Evolutionary conservation across 2,797 vertebrate genomes (phyloP), one percentile per base, ranked within the genome.

Genomic region (Manis pentadactyla): DNA sequence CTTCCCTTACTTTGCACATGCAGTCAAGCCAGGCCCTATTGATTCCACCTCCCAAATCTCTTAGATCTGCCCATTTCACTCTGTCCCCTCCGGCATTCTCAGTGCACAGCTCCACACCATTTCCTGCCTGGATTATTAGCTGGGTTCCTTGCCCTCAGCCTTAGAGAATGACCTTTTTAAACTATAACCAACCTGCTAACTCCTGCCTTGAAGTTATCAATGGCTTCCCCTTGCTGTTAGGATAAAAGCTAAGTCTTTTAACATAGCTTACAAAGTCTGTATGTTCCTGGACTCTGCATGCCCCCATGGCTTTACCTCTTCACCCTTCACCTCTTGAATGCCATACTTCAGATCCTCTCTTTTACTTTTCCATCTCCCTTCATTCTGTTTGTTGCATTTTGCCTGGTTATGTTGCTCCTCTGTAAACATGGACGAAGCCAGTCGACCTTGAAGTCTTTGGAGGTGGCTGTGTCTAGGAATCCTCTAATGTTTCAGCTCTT

Each of bases 81-180:
- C 39, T 18, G n/a, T 21, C 4, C 10, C 10, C 6, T 17, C 66
- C 42, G 63, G n/a, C 42, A 75, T 1, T 2, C 42, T 0, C 0
- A 49, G 8, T 7, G 37, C 37, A 37, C 2, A 46, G 27, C 37
- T 87, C 29, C 25, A 27, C 2, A 2, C 13, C 2, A 8, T 86
- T 57, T 93, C 27, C 69, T 77, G n/a, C 34, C 5, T 86, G 18
- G 42, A 21, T 51, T 23, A 42, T 37, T 63, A 55, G 31, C 55
- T 68, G 25, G 19, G 4, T 10, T 79, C 46, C 29, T 79, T 46
- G 18, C 31, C 63, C 71, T 87, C 37, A 13, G n/a, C 42, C 59
- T 87, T 64, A 31, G 69, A 82, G 46, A 81, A 4, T 19, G 15
- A 68, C 0, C 2, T 81, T 93, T 84, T 29, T 63, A 55, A 91